Base-by-base conservation (phyloP, 2,797 vertebrate genomes). In the Fringilla coelebs region DNA sequence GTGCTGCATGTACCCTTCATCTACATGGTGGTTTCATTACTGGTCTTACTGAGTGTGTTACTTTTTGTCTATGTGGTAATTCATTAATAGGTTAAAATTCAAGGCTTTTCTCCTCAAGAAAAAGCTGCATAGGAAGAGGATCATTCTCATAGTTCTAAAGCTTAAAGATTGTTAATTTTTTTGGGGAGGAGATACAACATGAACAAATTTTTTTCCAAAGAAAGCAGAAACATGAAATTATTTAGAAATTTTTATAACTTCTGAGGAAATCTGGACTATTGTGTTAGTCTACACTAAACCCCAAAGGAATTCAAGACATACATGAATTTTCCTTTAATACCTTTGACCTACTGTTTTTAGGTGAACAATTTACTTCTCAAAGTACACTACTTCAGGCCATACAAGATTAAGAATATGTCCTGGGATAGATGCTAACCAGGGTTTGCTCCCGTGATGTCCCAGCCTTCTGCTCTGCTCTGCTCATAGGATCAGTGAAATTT, bases 1-100 rank as follows among this genome's bases (percentile, higher is more conserved):
- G 48, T 62, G 38, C 4, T 43, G 7, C 6, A 14, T 3, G 4
- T 19, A 40, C 6, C 11, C 6, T 74, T 71, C 1, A 2, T 41
- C 45, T 21, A 17, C 24, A 41, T 54, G 25, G 14, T 58, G 38
- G 14, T 67, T 93, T 34, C n/a, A 57, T 71, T 77, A 61, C 34
- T 13, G 3, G 19, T 57, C 60, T 63, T 67, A 61, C 10, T 38
- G 32, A 55, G 14, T 29, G 24, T 5, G 4, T 45, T 79, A 26
- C 31, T 62, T 92, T 75, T 89, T 72, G 10, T 60, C 13, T 74
- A 9, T 36, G 58, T 51, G 31, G 11, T 66, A 63, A 61, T 72
- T 68, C 32, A 67, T 57, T 74, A 52, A 21, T 29, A 18, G 17
- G 12, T 46, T 73, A 60, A 65, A 88, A 72, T 61, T 48, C 13